Evolutionary conservation across 2,113 vertebrate species (phyloP), one percentile per base, ranked within the genome.

Genomic region (Syngnathus scovelli): DNA sequence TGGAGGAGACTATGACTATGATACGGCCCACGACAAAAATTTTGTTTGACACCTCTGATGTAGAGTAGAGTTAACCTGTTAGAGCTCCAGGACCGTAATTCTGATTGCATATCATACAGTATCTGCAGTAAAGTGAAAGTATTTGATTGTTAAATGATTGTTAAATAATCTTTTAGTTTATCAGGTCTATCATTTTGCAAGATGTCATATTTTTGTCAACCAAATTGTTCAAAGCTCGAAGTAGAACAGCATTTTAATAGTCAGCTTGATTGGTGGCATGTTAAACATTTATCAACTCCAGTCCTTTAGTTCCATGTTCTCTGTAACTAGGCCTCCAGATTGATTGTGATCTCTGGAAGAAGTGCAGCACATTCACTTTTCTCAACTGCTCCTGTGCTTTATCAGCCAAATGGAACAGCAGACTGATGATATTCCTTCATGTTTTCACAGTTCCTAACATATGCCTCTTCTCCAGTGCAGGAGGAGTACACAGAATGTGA

Each of bases 331-430:
- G 78, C 58, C 69, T 82, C 27, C 1, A 41, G 72, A 69, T 71
- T 68, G 71, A 76, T 69, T 78, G 69, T 68, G 69, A 84, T 86
- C 75, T 65, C 51, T 72, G 58, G 70, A 72, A 70, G 71, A 86
- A 82, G 78, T 86, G 80, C 83, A 55, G 61, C 67, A 49, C 44
- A 65, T 15, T 72, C 82, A 86, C 74, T 84, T 85, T 84, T 65
- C 70, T 64, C n/a, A 46, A 69, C 63, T 74, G 52, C 67, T 81
- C 64, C 63, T 33, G 18, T 74, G 74, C 83, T 82, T 80, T 69
- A 76, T 85, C 81, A 87, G 80, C 83, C 6, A 72, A 68, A 79
- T 43, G 61, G 78, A 84, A 76, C 74, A 75, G 68, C 78, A 60
- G 60, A 74, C 70, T 66, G 21, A 5, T 7, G 15, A 63, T 64